Evolutionary conservation across 2,797 vertebrate species (phyloP).

Genomic region (Sebastiscus albofasciatus): DNA sequence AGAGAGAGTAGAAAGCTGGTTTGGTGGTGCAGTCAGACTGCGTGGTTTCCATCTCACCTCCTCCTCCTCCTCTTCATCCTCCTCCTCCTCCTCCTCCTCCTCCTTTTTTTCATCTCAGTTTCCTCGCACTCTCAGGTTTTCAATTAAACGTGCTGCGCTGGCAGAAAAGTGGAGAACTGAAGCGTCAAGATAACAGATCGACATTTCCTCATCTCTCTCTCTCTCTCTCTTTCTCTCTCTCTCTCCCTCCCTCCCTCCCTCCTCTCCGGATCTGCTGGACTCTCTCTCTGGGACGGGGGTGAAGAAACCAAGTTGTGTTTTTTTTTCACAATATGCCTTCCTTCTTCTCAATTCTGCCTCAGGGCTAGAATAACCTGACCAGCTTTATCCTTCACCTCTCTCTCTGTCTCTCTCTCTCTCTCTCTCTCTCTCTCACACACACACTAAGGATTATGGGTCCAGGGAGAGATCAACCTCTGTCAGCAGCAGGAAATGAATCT

Average conservation of each 20-base stretch:
- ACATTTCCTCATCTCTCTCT: not conserved
- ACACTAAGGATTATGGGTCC: constrained; percentile 44
- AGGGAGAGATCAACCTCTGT: constrained; percentile 50
- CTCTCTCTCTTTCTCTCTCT: not conserved
- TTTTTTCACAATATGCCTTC: constrained; percentile 5
- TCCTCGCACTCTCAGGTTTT: constrained; percentile 1
- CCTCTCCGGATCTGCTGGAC: not conserved
- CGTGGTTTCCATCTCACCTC: not conserved
- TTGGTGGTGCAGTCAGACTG: not conserved
- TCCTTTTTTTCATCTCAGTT: not conserved
- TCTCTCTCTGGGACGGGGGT: fast-evolving
- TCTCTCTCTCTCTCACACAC: not conserved
- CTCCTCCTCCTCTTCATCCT: not conserved
- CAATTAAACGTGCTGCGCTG: constrained; percentile 13
- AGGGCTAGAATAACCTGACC: constrained; percentile 39
- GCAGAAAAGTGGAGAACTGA: constrained; percentile 16
- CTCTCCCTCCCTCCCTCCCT: not conserved
- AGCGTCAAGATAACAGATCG: constrained; percentile 1
- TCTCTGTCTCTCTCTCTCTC: not conserved
- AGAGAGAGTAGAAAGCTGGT: not conserved
- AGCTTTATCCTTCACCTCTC: constrained; percentile 33
- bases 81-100: not conserved
- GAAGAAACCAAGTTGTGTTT: constrained; percentile 22
- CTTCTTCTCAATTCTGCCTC: constrained; percentile 18
- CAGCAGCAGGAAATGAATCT: constrained; percentile 64